Percentiles rank a stretch among this genome's conserved stretches.
These are phyloP conservation scores for Anas capensis DNA, from an alignment of 2,797 vertebrate genomes.

Conservation along the genomic window DNA sequence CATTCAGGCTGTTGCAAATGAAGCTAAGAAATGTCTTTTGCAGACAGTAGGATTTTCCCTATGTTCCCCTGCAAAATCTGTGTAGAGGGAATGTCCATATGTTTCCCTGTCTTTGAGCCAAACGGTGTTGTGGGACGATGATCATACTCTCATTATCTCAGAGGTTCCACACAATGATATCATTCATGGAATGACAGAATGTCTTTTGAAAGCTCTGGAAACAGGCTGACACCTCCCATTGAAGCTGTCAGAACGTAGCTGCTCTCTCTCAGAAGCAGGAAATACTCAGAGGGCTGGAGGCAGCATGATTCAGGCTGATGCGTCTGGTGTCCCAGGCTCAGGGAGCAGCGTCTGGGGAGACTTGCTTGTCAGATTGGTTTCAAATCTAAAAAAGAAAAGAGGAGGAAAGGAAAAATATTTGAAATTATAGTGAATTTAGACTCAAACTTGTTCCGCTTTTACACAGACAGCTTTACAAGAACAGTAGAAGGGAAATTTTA, in stretches of 20 bases:
- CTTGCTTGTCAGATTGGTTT: neutral
- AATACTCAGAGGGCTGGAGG: neutral
- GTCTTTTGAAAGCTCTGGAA: slow-evolving; percentile 37
- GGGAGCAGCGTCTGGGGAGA: neutral
- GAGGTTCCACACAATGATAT: neutral
- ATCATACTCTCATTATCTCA: slow-evolving; percentile 7
- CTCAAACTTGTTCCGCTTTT: fast-evolving
- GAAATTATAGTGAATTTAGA: neutral
- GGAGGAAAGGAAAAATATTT: neutral
- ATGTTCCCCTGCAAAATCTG: neutral
- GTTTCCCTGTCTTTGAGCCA: neutral
- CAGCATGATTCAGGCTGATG: neutral
- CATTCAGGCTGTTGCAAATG: neutral
- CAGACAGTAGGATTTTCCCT: neutral
- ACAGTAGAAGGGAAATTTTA: neutral
- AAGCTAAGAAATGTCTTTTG: neutral
- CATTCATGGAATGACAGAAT: slow-evolving; percentile 30
- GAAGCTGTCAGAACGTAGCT: neutral
- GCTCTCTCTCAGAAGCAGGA: neutral
- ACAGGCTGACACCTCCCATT: neutral
- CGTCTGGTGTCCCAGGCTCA: neutral
- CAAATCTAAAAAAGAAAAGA: neutral
- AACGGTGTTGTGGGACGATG: neutral
- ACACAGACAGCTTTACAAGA: neutral
- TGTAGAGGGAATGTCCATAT: neutral